phyloP scores from a whole-genome alignment of 1,140 invertebrate genomes.

The Piezodorus guildinii region DNA sequence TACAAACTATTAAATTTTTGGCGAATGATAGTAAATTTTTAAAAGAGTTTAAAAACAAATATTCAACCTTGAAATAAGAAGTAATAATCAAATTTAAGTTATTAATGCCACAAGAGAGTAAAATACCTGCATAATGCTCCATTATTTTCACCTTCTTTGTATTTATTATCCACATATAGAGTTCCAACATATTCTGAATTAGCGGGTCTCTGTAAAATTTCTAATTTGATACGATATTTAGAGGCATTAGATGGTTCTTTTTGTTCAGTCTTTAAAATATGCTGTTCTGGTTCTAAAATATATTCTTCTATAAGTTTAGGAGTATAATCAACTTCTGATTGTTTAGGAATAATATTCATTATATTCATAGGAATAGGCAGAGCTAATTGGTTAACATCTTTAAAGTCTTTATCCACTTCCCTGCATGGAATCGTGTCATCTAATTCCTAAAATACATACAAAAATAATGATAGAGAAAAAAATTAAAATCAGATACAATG shows the following conservation, averaged over 20 bases:
- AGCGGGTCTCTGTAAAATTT: constrained; percentile 69
- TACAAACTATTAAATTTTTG: too few relatives aligned
- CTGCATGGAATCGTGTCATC: background rate
- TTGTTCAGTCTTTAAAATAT: constrained; percentile 63
- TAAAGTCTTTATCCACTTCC: background rate
- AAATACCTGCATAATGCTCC: constrained; percentile 66
- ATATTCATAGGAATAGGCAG: constrained; percentile 49
- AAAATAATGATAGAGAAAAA: too few relatives aligned
- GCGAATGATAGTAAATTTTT: too few relatives aligned
- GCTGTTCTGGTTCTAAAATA: constrained; percentile 61
- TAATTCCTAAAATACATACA: background rate
- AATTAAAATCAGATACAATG: too few relatives aligned
- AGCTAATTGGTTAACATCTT: constrained; percentile 38
- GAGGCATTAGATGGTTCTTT: constrained; percentile 45
- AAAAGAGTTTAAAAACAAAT: too few relatives aligned
- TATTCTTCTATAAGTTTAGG: constrained; percentile 79
- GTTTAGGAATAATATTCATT: too few relatives aligned
- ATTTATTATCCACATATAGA: constrained; percentile 78
- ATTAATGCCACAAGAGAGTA: background rate
- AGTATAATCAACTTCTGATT: constrained; percentile 56
- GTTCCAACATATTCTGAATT: constrained; percentile 81
- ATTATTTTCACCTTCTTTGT: constrained; percentile 63
- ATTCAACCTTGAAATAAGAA: too few relatives aligned
- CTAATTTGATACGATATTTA: constrained; percentile 73
- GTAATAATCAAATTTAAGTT: too few relatives aligned